A percentile compares a stretch with the other conserved stretches of the same genome.
Conservation (phyloP, 2,113 vertebrate genomes). For the Pelecanoides urinatrix region DNA sequence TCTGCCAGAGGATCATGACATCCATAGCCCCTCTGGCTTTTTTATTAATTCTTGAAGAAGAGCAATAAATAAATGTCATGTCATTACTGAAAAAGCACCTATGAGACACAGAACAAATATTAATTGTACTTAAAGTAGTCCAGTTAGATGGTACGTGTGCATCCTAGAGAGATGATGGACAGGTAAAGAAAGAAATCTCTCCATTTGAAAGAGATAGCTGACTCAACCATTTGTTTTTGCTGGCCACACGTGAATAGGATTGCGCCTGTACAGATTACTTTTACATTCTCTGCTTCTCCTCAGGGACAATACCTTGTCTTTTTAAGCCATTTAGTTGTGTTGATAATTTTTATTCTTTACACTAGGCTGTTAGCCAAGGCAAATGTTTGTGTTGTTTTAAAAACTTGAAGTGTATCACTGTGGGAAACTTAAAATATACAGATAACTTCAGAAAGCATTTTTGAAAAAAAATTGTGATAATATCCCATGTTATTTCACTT, state of each 20-base stretch:
- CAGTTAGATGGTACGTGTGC: neutral
- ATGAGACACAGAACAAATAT: constrained; percentile 19
- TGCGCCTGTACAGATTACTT: constrained; percentile 6
- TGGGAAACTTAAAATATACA: constrained; percentile 73
- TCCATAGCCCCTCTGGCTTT: neutral
- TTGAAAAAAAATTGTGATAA: constrained; percentile 35
- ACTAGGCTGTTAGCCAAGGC: constrained; percentile 60
- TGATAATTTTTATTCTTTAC: constrained; percentile 61
- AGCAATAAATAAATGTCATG: constrained; percentile 11
- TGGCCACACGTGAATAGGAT: constrained; percentile 49
- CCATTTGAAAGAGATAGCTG: neutral
- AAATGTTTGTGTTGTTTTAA: constrained; percentile 72
- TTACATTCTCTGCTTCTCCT: constrained; percentile 40
- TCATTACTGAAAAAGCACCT: neutral
- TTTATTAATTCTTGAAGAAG: neutral
- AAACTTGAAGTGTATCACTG: constrained; percentile 69
- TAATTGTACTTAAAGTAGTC: constrained; percentile 3
- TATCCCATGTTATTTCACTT: constrained; percentile 39
- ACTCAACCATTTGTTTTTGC: constrained; percentile 17
- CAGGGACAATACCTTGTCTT: constrained; percentile 47
- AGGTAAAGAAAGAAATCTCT: constrained; percentile 3
- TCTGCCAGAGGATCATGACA: neutral
- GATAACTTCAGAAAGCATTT: constrained; percentile 70
- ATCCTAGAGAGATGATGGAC: constrained; percentile 57
- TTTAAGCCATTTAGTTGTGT: constrained; percentile 24